A percentile compares a stretch with the other conserved stretches of the same genome.
Evolutionary conservation across 2,113 vertebrate genomes (phyloP).

Genomic region (Merops nubicus): DNA sequence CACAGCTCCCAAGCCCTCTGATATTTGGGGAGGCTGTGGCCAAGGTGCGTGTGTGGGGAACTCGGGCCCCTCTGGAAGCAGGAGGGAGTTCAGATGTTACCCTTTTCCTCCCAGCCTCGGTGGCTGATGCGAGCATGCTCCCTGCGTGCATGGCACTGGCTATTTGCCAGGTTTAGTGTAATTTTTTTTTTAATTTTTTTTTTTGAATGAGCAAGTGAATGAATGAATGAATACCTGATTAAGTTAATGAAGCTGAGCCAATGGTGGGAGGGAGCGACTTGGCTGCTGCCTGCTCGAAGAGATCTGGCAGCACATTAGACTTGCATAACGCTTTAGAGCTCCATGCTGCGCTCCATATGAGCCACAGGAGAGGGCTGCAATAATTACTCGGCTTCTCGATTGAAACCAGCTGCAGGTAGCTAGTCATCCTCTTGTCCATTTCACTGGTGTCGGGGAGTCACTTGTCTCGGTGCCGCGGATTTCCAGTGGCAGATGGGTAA

Average conservation of each 20-base stretch:
- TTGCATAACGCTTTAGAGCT: conserved; percentile 81
- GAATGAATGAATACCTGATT: conserved; percentile 94
- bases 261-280: conserved; percentile 76
- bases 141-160: conserved; percentile 69
- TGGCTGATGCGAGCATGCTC: not conserved
- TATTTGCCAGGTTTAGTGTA: conserved; percentile 71
- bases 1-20: accelerated
- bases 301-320: conserved; percentile 83
- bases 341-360: conserved; percentile 73
- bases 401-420: conserved; percentile 73
- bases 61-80: not conserved
- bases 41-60: not conserved
- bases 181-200: conserved; percentile 53
- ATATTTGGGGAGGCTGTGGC: not conserved
- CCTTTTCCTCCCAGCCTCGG: not conserved
- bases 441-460: conserved; percentile 19
- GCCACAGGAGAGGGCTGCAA: conserved; percentile 66
- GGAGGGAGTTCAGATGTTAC: not conserved
- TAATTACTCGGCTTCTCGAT: conserved; percentile 48
- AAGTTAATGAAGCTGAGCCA: conserved; percentile 81
- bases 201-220: conserved; percentile 87
- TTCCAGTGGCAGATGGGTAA: conserved; percentile 22
- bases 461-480: not conserved
- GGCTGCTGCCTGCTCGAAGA: conserved; percentile 79
- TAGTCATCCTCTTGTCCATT: conserved; percentile 53